These are phyloP conservation scores for Petrocephalus schoutedeni DNA, from an alignment of 2,797 vertebrate species.

Conservation along the genomic window DNA sequence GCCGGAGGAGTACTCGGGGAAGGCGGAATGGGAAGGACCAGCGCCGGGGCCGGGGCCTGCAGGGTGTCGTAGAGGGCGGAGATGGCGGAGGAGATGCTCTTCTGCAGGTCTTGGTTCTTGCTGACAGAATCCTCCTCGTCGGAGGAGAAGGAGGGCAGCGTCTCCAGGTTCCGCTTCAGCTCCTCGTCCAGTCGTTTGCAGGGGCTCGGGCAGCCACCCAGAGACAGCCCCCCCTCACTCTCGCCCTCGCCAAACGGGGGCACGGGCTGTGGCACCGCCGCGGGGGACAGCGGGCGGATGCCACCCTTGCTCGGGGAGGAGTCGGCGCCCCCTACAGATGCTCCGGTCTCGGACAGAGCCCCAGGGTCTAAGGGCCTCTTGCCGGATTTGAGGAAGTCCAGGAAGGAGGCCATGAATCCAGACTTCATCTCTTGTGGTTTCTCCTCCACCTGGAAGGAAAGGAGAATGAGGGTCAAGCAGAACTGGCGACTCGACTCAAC, in stretches of 20 bases:
- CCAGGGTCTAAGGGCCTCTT: constrained; percentile 63
- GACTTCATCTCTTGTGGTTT: constrained; percentile 81
- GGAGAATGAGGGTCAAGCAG: background rate
- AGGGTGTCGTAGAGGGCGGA: constrained; percentile 80
- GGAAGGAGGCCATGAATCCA: constrained; percentile 83
- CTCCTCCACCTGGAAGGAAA: constrained; percentile 65
- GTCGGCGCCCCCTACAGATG: constrained; percentile 38
- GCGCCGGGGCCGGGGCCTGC: constrained; percentile 54
- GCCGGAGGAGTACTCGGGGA: constrained; percentile 26
- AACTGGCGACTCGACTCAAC: background rate
- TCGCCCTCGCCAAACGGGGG: constrained; percentile 48
- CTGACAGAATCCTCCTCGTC: constrained; percentile 87
- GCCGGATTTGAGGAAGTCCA: constrained; percentile 83
- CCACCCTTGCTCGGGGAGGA: constrained; percentile 57
- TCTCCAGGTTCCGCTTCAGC: constrained; percentile 83
- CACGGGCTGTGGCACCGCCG: constrained; percentile 39
- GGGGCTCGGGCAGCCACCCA: constrained; percentile 73
- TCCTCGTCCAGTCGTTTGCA: constrained; percentile 85
- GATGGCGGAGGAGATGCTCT: constrained; percentile 89
- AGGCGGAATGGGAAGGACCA: constrained; percentile 47
- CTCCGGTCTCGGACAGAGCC: constrained; percentile 31
- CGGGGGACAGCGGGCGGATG: constrained; percentile 53
- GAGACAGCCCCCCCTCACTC: constrained; percentile 63
- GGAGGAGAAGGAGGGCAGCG: constrained; percentile 83
- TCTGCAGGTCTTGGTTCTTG: constrained; percentile 89